Evolutionary conservation across 2,113 vertebrate genomes (phyloP).

Genomic region (Gymnogyps californianus): DNA sequence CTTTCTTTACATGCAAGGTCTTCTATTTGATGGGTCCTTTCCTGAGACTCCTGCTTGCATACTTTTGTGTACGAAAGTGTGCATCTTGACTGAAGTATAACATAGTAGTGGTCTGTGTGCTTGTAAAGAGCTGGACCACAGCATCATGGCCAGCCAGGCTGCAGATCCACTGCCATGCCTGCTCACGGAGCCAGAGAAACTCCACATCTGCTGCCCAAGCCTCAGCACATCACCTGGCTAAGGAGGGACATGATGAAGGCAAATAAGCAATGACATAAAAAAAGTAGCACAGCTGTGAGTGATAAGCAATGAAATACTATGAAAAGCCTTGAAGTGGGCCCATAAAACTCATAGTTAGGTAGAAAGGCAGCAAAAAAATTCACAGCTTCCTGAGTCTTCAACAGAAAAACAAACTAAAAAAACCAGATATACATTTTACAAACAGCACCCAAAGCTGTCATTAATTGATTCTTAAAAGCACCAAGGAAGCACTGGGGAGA

Average conservation of each 20-base stretch:
- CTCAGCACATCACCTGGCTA: neutral
- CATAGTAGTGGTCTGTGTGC: neutral
- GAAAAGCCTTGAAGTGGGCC: neutral
- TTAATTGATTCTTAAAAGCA: neutral
- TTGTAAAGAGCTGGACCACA: neutral
- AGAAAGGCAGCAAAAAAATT: neutral
- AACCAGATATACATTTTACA: neutral
- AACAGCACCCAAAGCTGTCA: neutral
- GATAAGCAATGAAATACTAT: neutral
- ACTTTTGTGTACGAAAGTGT: neutral
- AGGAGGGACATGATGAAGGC: neutral
- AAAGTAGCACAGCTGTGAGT: neutral
- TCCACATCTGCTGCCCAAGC: neutral
- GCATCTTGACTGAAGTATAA: neutral
- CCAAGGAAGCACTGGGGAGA: neutral
- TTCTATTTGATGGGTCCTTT: neutral
- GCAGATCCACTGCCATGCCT: neutral
- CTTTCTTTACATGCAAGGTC: neutral
- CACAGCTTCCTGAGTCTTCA: neutral
- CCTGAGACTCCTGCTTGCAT: neutral
- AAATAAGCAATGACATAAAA: neutral
- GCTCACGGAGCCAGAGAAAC: neutral
- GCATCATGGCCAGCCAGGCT: neutral
- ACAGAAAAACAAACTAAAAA: neutral
- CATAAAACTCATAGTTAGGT: neutral